Evolutionary conservation across 2,888 invertebrate genomes (phyloP).

Genomic region (Seladonia tumulorum): DNA sequence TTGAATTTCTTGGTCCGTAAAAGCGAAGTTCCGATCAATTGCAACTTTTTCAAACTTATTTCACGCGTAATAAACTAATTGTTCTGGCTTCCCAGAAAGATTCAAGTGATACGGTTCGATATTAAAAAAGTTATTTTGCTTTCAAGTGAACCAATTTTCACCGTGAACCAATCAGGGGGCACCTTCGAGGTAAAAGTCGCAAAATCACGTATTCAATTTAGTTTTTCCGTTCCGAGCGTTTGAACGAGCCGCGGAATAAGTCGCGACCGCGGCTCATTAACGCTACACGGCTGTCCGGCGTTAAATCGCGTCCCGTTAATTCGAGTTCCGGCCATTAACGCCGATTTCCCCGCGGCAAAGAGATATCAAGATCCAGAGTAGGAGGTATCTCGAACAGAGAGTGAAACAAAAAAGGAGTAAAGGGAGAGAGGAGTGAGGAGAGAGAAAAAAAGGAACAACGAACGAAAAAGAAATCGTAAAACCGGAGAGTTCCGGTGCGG

Average conservation of each 20-base stretch:
- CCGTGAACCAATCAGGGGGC: too few species aligned
- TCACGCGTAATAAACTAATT: too few species aligned
- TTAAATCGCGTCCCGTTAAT: conserved; percentile 49
- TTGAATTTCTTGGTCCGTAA: too few species aligned
- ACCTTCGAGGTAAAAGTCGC: too few species aligned
- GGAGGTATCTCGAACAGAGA: neutral
- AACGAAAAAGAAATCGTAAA: conserved; percentile 10
- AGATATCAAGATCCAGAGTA: neutral
- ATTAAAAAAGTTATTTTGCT: too few species aligned
- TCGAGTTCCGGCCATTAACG: conserved; percentile 24
- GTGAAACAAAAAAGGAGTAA: neutral
- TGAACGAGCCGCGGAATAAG: conserved; percentile 35
- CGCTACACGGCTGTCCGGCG: conserved; percentile 18
- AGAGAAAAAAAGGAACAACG: neutral
- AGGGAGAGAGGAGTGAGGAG: neutral
- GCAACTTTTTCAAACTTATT: too few species aligned
- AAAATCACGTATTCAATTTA: too few species aligned
- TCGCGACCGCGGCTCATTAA: conserved; percentile 49
- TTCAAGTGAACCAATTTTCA: too few species aligned
- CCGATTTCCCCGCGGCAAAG: conserved; percentile 22
- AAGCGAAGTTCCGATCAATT: too few species aligned
- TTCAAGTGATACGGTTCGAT: too few species aligned
- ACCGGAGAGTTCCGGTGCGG: conserved; percentile 5
- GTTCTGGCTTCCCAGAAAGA: too few species aligned
- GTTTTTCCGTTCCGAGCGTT: neutral